Conservation (phyloP, 2,113 vertebrate species). For the Gnathonemus echidnorhynchus region DNA sequence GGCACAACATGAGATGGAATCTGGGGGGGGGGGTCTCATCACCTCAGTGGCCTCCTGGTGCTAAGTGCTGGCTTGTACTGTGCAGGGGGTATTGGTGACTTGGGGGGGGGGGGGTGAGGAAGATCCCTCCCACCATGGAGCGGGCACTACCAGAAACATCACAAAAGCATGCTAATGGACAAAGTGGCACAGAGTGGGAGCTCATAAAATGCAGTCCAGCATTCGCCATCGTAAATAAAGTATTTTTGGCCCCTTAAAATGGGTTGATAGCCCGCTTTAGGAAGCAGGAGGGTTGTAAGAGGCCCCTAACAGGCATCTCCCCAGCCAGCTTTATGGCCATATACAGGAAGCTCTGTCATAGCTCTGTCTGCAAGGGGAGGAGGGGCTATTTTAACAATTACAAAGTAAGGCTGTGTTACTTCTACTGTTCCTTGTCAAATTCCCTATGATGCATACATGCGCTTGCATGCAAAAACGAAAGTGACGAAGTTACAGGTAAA, state of each 20-base stretch:
- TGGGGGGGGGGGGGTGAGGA: neutral
- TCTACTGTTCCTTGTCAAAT: neutral
- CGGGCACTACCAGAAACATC: slow-evolving; percentile 14
- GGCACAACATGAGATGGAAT: neutral
- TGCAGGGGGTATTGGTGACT: slow-evolving; percentile 22
- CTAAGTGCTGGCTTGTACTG: slow-evolving; percentile 33
- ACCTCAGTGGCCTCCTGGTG: slow-evolving; percentile 30
- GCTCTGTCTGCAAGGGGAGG: neutral
- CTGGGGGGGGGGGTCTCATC: slow-evolving; percentile 19
- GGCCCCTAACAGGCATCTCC: neutral
- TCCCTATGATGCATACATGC: neutral
- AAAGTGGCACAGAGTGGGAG: slow-evolving; percentile 30
- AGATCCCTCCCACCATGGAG: slow-evolving; percentile 21
- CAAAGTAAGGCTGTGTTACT: neutral
- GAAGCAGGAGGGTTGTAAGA: neutral
- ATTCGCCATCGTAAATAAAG: slow-evolving; percentile 40
- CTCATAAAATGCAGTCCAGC: slow-evolving; percentile 40
- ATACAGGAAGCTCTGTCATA: slow-evolving; percentile 4
- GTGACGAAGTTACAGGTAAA: neutral
- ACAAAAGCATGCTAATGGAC: slow-evolving; percentile 26
- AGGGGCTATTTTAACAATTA: neutral
- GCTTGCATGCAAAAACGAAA: neutral
- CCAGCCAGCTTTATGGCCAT: neutral
- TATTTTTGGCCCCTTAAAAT: slow-evolving; percentile 40
- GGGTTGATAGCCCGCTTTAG: slow-evolving; percentile 28